These are phyloP conservation scores for Daktulosphaira vitifoliae DNA, from an alignment of 1,140 invertebrate species.

Conservation along the genomic window DNA sequence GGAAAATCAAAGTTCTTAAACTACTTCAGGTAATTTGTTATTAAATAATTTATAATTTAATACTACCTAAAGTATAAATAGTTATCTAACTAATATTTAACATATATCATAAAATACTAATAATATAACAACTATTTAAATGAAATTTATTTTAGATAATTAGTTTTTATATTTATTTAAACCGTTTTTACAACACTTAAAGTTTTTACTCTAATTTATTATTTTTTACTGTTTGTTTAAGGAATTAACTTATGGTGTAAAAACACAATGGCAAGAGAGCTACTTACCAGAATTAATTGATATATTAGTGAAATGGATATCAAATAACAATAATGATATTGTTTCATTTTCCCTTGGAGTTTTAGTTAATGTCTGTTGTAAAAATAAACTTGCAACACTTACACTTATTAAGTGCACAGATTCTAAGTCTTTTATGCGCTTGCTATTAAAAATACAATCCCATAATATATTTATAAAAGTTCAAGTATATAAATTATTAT, in stretches of 20 bases:
- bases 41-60: no score
- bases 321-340: conserved; percentile 13
- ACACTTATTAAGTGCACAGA: conserved; percentile 9
- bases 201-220: no score
- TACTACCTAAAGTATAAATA: no score
- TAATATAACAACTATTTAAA: no score
- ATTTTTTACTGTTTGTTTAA: neutral
- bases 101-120: no score
- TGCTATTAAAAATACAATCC: conserved; percentile 19
- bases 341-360: conserved; percentile 5
- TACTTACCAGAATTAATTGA: conserved; percentile 9
- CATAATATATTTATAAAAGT: conserved; percentile 10
- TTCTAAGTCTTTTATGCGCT: conserved; percentile 15
- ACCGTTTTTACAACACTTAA: no score
- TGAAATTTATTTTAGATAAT: no score
- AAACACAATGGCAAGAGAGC: conserved; percentile 13
- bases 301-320: conserved; percentile 21
- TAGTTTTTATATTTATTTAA: no score
- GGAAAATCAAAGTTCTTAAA: conserved; percentile 24
- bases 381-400: conserved; percentile 21
- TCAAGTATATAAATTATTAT: conserved; percentile 19
- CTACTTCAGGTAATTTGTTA: conserved; percentile 9
- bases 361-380: conserved; percentile 20
- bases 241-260: conserved; percentile 6
- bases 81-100: no score